These are phyloP conservation scores for Molossus molossus DNA, from an alignment of 2,797 vertebrate genomes.

Conservation along the genomic window DNA sequence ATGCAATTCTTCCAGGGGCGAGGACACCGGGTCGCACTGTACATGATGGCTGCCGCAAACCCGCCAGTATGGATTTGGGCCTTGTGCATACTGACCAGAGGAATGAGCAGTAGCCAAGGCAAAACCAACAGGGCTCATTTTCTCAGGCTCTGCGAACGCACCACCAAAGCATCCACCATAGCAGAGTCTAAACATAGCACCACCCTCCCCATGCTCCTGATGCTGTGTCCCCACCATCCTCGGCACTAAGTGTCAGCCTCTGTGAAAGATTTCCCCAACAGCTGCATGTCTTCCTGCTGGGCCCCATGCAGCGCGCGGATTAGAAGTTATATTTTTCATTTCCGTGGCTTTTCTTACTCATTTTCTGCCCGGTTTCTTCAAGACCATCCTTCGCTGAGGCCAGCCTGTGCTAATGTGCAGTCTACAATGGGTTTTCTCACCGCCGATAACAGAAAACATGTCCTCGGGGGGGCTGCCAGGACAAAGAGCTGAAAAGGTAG, in stretches of 20 bases:
- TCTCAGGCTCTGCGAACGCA: neutral
- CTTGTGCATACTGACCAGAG: neutral
- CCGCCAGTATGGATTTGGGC: neutral
- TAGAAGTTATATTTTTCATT: slow-evolving; percentile 50
- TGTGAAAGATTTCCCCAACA: neutral
- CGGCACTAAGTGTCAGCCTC: neutral
- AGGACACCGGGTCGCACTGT: neutral
- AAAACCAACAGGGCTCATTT: neutral
- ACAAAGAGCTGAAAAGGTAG: slow-evolving; percentile 50
- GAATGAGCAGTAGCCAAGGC: neutral
- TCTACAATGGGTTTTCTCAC: slow-evolving; percentile 9
- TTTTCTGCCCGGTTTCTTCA: slow-evolving; percentile 64
- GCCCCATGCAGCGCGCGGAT: neutral
- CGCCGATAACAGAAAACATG: slow-evolving; percentile 65
- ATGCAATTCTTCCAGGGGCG: neutral
- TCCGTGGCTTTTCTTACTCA: slow-evolving; percentile 4
- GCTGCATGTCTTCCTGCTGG: neutral
- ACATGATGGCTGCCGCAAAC: neutral
- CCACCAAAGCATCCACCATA: neutral
- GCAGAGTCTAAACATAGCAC: neutral
- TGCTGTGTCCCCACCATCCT: neutral
- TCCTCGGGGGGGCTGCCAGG: neutral
- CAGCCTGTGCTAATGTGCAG: slow-evolving; percentile 40
- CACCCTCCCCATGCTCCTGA: fast-evolving
- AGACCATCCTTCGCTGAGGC: neutral